Evolutionary conservation across 1,140 invertebrate genomes (phyloP).

Genomic region (Hycleus phaleratus): DNA sequence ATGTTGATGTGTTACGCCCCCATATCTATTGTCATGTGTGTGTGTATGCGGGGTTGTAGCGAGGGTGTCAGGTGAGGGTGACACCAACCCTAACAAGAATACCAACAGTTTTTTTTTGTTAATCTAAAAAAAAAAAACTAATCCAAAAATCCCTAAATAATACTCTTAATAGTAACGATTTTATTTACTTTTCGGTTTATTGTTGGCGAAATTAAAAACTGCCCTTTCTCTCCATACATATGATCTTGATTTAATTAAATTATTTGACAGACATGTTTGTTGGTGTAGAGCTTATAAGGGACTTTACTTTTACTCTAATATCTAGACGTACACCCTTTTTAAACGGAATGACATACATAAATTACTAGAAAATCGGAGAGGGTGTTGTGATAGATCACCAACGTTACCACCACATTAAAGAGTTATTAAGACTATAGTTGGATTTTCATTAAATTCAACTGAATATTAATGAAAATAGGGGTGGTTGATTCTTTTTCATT

Average conservation of each 20-base stretch:
- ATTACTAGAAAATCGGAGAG: background rate
- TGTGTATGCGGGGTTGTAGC: too few species aligned
- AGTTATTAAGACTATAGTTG: conserved; percentile 13
- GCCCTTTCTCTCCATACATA: background rate
- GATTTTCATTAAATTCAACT: too few species aligned
- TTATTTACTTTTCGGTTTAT: background rate
- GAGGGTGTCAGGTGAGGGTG: conserved; percentile 5
- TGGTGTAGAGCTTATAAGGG: conserved; percentile 11
- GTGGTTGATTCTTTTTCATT: too few species aligned
- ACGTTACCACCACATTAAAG: conserved; percentile 11
- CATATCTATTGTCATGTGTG: conserved; percentile 25
- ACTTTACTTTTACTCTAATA: conserved; percentile 1
- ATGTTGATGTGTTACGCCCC: conserved; percentile 15
- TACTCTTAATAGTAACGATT: too few species aligned
- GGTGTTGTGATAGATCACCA: conserved; percentile 14
- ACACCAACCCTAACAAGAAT: background rate
- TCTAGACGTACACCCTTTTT: background rate
- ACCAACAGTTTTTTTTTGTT: too few species aligned
- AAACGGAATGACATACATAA: background rate
- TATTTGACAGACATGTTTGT: conserved; percentile 20
- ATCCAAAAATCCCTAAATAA: too few species aligned
- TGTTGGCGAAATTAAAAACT: conserved; percentile 19
- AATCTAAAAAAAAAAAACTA: too few species aligned
- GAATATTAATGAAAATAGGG: too few species aligned
- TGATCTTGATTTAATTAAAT: conserved; percentile 19